phyloP scores from a whole-genome alignment of 2,113 vertebrate species.

The Cacatua alba region DNA sequence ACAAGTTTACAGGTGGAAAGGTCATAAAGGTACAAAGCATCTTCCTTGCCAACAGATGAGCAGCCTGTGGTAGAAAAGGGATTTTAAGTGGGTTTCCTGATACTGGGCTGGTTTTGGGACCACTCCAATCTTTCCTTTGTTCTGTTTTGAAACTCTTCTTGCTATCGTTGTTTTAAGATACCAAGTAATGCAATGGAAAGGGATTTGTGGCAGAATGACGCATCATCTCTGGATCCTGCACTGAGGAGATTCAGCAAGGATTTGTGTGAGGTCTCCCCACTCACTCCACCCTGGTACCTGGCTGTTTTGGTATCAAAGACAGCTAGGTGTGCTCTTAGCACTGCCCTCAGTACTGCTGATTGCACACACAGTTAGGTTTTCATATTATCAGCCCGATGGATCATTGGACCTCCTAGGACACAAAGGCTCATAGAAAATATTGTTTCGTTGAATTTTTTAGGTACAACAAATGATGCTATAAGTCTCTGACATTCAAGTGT shows the following conservation, averaged over 20 bases:
- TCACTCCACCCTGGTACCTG: background rate
- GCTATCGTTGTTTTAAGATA: background rate
- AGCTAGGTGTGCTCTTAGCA: background rate
- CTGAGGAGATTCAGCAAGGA: background rate
- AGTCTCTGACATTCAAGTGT: background rate
- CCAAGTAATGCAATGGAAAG: background rate
- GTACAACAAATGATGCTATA: background rate
- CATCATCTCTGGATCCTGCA: background rate
- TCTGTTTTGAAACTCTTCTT: background rate
- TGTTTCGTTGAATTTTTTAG: background rate
- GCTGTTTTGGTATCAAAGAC: background rate
- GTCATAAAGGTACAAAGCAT: background rate
- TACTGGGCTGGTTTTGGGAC: background rate
- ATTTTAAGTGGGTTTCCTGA: background rate
- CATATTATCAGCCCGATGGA: background rate
- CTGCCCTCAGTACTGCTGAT: background rate
- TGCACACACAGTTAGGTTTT: background rate
- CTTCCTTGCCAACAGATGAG: background rate
- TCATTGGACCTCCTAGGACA: background rate
- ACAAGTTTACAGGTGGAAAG: background rate
- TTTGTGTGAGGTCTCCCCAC: background rate
- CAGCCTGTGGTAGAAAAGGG: background rate
- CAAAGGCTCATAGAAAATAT: background rate
- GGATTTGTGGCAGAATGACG: background rate
- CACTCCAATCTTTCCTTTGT: background rate